Conservation (phyloP, 2,888 invertebrate genomes). For the Dryobota labecula region DNA sequence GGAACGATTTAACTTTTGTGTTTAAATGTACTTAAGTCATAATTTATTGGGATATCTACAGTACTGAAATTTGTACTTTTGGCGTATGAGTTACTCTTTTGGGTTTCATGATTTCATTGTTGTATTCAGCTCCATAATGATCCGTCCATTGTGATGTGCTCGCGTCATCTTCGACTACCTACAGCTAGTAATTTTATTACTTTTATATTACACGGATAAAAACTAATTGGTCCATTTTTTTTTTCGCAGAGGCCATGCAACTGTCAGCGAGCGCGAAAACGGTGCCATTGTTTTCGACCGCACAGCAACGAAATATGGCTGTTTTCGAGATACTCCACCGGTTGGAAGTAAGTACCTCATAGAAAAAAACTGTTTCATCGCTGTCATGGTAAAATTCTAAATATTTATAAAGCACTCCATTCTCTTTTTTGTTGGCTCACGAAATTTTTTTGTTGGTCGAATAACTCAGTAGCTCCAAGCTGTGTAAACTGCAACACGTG, state of each 20-base stretch:
- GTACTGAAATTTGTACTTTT: conserved; percentile 32
- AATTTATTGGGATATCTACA: conserved; percentile 39
- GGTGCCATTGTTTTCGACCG: conserved; percentile 97
- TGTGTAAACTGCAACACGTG: conserved; percentile 84
- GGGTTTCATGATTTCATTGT: conserved; percentile 19
- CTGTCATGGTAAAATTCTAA: conserved; percentile 61
- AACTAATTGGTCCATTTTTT: conserved; percentile 37
- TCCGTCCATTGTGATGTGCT: conserved; percentile 1
- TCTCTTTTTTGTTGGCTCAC: conserved; percentile 71
- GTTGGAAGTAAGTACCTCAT: conserved; percentile 94
- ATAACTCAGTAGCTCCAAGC: conserved; percentile 69
- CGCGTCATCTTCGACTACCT: conserved; percentile 20
- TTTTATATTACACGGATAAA: conserved; percentile 18
- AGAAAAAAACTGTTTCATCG: conserved; percentile 41
- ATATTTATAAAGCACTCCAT: conserved; percentile 72
- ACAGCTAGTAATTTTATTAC: conserved; percentile 13
- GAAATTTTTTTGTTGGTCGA: conserved; percentile 69
- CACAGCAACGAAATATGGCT: conserved; percentile 99
- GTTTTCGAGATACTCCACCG: conserved; percentile 98
- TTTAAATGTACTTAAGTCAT: conserved; percentile 54
- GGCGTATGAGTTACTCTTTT: conserved; percentile 35
- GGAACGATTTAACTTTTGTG: conserved; percentile 74
- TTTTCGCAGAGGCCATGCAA: conserved; percentile 96
- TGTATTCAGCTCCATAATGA: neutral
- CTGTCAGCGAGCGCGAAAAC: conserved; percentile 96